Base-by-base conservation (phyloP, 2,797 vertebrate species). In the Urosaurus nigricauda region DNA sequence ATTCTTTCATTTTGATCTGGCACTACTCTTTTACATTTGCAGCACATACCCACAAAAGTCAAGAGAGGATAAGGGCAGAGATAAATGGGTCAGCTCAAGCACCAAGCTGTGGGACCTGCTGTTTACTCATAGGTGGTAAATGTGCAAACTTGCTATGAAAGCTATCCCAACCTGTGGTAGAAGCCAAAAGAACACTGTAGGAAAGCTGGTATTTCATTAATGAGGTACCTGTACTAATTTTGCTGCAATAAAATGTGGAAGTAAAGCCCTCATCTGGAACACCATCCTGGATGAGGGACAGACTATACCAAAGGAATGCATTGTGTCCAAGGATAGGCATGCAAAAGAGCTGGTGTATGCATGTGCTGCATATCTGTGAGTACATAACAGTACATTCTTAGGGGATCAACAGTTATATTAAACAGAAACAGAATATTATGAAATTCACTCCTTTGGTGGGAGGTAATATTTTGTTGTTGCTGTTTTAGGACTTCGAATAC, bases 401-500 rank as follows among this genome's bases (percentile, higher is more conserved):
- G 70, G 29, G 87, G 92, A 92, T 84, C 53, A 91, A 29, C 14
- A 75, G 85, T 73, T 87, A 35, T 78, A 71, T 87, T 86, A 21
- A 87, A 29, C 86, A 89, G 60, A 86, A 85, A 83, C 0, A 82
- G 68, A 56, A 87, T 70, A 75, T 91, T 51, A 92, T 84, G 65
- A 73, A 29, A 40, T 56, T 90, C 87, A 71, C 74, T 93, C 85
- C 88, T 90, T 11, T 71, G 53, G 43, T 56, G 9, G 79, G n/a
- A 73, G 51, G 37, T 79, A 80, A 81, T 40, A 63, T 16, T 40
- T 79, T 6, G 11, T 71, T 87, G 91, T 87, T 13, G 6, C 65
- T 87, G 91, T 87, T 21, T 93, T 88, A 85, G 87, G 89, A 85
- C 82, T 83, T 93, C 93, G 84, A 89, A 88, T 88, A 58, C 84